phyloP scores from a whole-genome alignment of 2,113 vertebrate species.

The Calyptomena viridis region DNA sequence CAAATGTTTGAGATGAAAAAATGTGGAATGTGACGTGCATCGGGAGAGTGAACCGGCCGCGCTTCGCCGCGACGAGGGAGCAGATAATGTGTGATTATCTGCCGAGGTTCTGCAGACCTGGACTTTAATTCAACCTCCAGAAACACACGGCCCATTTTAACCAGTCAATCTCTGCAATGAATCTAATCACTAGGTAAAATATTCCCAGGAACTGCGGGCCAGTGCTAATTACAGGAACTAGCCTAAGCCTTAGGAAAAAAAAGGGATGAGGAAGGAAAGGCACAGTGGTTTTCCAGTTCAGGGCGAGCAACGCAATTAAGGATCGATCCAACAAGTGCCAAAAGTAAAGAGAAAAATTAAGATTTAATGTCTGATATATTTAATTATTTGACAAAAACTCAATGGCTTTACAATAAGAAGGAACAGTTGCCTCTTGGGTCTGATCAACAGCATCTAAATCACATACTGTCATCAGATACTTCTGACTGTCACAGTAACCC shows the following conservation, averaged over 20 bases:
- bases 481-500: neutral
- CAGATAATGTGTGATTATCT: slow-evolving; percentile 52
- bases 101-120: slow-evolving; percentile 36
- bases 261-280: neutral
- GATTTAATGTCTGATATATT: neutral
- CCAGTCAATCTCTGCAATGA: slow-evolving; percentile 5
- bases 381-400: neutral
- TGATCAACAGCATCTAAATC: neutral
- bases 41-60: slow-evolving; percentile 82
- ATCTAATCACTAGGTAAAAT: slow-evolving; percentile 33
- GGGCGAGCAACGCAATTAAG: neutral
- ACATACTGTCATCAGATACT: neutral
- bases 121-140: slow-evolving; percentile 47
- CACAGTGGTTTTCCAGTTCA: neutral
- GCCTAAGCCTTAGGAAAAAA: neutral
- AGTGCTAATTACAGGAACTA: neutral
- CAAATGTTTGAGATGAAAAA: slow-evolving; percentile 97
- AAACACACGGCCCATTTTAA: slow-evolving; percentile 12
- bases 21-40: slow-evolving; percentile 86
- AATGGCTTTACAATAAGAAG: neutral
- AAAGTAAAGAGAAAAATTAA: neutral
- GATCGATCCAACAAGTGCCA: neutral
- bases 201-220: neutral
- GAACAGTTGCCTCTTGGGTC: neutral
- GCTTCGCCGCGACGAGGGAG: slow-evolving; percentile 62